These are phyloP conservation scores for Molorchus minor DNA, from an alignment of 2,888 invertebrate genomes.

Conservation along the genomic window DNA sequence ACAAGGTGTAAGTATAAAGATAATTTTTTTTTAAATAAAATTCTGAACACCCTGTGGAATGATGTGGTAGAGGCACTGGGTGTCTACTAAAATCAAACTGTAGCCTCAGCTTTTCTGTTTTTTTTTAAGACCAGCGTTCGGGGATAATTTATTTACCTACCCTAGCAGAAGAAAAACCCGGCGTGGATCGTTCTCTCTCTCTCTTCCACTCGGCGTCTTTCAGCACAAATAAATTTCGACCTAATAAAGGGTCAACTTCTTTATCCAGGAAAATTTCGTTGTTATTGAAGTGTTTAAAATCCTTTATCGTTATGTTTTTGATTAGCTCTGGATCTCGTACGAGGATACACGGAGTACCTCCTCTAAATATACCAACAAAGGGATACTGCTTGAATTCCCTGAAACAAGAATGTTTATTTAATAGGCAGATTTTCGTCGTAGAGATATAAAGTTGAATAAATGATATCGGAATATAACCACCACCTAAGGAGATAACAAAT, in stretches of 20 bases:
- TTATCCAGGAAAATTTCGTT: conserved; percentile 59
- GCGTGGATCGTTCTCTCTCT: conserved; percentile 63
- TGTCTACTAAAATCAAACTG: no score
- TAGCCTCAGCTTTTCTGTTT: no score
- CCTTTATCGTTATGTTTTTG: conserved; percentile 53
- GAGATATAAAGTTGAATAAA: no score
- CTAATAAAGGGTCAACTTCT: conserved; percentile 62
- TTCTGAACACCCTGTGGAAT: no score
- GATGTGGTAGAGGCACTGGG: no score
- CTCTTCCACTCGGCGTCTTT: conserved; percentile 65
- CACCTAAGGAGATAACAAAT: no score
- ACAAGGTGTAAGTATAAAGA: no score
- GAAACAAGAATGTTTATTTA: conserved; percentile 18
- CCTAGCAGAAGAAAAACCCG: conserved; percentile 64
- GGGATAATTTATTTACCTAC: conserved; percentile 48
- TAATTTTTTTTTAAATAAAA: no score
- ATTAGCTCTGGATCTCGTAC: conserved; percentile 57
- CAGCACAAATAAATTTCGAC: conserved; percentile 63
- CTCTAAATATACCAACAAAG: conserved; percentile 57
- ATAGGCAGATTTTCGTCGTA: background rate
- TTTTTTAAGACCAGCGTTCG: no score
- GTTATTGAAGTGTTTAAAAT: conserved; percentile 57
- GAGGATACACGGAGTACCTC: conserved; percentile 51
- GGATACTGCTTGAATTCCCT: conserved; percentile 53
- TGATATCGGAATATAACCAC: no score